Evolutionary conservation across 2,888 invertebrate genomes (phyloP).

Genomic region (Dioctria linearis): DNA sequence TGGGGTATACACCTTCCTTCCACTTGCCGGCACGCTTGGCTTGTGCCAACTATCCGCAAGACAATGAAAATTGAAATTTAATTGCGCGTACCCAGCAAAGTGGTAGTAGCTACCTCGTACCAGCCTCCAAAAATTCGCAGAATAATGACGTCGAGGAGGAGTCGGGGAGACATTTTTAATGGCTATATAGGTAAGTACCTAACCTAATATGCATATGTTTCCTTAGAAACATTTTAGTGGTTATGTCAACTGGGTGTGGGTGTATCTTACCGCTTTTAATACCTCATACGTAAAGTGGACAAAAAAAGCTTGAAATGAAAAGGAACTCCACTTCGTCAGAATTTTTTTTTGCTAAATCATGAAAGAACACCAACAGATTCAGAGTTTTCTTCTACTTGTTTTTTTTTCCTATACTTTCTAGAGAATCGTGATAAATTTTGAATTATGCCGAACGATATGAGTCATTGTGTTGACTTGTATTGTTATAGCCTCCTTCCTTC

Average conservation of each 20-base stretch:
- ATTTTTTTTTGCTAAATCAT: slow-evolving; percentile 37
- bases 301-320: neutral
- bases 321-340: neutral
- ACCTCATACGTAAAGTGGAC: too few relatives aligned
- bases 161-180: too few relatives aligned
- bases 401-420: neutral
- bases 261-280: neutral
- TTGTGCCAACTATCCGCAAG: slow-evolving; percentile 42
- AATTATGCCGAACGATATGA: slow-evolving; percentile 15
- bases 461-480: slow-evolving; percentile 10
- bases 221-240: neutral
- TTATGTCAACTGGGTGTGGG: slow-evolving; percentile 17
- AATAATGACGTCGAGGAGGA: neutral
- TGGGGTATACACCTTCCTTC: slow-evolving; percentile 24
- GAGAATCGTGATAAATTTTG: slow-evolving; percentile 33
- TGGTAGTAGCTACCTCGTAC: slow-evolving; percentile 1
- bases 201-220: slow-evolving; percentile 4
- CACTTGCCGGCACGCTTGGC: slow-evolving; percentile 33
- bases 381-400: slow-evolving; percentile 1
- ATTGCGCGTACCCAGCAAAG: slow-evolving; percentile 44
- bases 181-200: too few relatives aligned
- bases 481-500: neutral
- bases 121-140: slow-evolving; percentile 23
- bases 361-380: neutral
- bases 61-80: slow-evolving; percentile 51